These are phyloP conservation scores for Pseudopipra pipra DNA, from an alignment of 2,113 vertebrate species.

Conservation along the genomic window DNA sequence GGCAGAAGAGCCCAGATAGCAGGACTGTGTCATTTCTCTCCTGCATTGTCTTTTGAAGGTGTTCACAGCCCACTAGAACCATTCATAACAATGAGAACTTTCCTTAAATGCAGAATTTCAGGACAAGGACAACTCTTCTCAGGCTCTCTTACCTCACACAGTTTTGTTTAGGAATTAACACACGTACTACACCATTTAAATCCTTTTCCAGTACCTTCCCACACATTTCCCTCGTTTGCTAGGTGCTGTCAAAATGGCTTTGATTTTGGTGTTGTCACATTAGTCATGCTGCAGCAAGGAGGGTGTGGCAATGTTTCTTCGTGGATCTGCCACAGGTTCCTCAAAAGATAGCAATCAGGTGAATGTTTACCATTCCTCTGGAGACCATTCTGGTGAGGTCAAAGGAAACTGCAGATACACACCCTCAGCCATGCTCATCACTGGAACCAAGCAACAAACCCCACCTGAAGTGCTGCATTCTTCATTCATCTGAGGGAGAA, in stretches of 20 bases:
- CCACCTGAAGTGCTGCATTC: neutral
- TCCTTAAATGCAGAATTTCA: neutral
- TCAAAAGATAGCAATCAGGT: neutral
- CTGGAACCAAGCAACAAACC: neutral
- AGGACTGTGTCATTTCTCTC: neutral
- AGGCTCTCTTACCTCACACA: neutral
- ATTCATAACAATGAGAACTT: neutral
- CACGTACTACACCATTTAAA: neutral
- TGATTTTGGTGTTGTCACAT: neutral
- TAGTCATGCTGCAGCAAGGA: constrained; percentile 15
- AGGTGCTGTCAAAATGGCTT: neutral
- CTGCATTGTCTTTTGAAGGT: fast-evolving
- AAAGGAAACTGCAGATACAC: neutral
- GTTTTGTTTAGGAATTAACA: neutral
- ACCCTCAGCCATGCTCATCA: neutral
- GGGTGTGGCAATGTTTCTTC: neutral
- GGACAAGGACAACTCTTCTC: neutral
- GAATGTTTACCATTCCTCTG: neutral
- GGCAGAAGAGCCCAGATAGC: neutral
- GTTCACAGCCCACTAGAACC: neutral
- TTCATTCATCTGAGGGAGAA: neutral
- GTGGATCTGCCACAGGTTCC: neutral
- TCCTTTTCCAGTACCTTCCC: neutral
- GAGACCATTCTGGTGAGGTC: neutral
- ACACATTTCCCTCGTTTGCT: neutral